Evolutionary conservation across 1,140 invertebrate species (phyloP).

Genomic region (Daktulosphaira vitifoliae): DNA sequence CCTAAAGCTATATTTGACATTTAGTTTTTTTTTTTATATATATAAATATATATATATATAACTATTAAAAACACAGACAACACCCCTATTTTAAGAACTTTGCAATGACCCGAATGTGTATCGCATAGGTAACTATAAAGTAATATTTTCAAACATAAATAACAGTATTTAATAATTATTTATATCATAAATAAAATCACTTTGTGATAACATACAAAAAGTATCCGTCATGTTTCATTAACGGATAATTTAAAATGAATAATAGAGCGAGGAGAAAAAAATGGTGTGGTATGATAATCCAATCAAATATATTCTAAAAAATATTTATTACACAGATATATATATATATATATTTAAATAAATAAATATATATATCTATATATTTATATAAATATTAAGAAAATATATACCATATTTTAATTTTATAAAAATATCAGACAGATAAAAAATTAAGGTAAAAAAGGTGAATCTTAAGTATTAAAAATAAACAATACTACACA

Average conservation of each 20-base stretch:
- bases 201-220: too few species aligned
- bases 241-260: too few species aligned
- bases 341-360: neutral
- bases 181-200: too few species aligned
- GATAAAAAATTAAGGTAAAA: neutral
- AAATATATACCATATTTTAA: conserved; percentile 1
- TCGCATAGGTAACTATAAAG: conserved; percentile 18
- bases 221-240: too few species aligned
- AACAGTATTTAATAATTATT: too few species aligned
- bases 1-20: too few species aligned
- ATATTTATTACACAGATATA: too few species aligned
- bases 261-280: too few species aligned
- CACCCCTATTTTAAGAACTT: neutral
- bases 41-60: too few species aligned
- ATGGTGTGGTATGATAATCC: too few species aligned
- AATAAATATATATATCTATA: neutral
- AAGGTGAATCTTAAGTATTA: neutral
- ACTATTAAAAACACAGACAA: neutral
- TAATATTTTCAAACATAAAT: neutral
- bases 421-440: neutral
- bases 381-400: neutral
- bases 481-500: neutral
- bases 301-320: too few species aligned
- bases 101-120: conserved; percentile 10
- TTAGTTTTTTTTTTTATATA: too few species aligned